Evolutionary conservation across 1,140 invertebrate species (phyloP).

Genomic region (Monochamus saltuarius): DNA sequence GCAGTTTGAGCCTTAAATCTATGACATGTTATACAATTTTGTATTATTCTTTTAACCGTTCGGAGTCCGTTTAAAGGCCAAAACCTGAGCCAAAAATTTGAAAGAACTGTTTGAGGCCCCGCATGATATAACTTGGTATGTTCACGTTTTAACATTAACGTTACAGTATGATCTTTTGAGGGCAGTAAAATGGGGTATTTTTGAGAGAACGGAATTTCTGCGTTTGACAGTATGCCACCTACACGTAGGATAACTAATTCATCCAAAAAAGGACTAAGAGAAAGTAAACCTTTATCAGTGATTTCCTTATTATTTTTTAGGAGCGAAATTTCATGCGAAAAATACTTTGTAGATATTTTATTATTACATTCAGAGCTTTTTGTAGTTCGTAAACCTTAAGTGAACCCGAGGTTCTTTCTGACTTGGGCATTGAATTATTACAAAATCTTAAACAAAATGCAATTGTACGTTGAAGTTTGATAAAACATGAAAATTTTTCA

Average conservation of each 20-base stretch:
- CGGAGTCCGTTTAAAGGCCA: conserved; percentile 3
- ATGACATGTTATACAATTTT: conserved; percentile 8
- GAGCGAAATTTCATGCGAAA: no score
- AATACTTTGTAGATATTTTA: no score
- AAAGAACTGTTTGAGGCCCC: conserved; percentile 3
- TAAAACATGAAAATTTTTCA: no score
- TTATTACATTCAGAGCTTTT: no score
- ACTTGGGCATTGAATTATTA: no score
- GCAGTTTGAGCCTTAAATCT: conserved; percentile 1
- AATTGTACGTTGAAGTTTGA: no score
- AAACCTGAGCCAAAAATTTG: conserved; percentile 1
- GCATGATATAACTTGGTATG: conserved; percentile 12
- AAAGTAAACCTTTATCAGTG: no score
- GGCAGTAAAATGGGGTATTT: conserved; percentile 14
- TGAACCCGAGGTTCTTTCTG: no score
- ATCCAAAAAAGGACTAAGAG: conserved; percentile 2
- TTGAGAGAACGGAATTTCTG: background rate
- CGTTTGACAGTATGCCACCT: background rate
- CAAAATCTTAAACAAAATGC: no score
- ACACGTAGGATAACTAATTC: background rate
- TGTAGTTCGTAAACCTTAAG: no score
- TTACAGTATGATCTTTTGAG: background rate
- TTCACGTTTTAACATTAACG: background rate
- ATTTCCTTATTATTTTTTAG: no score
- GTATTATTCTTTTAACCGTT: conserved; percentile 3